A percentile compares a stretch with the other conserved stretches of the same genome.
These are phyloP conservation scores for Cottoperca gobio DNA, from an alignment of 2,797 vertebrate species.

Conservation along the genomic window DNA sequence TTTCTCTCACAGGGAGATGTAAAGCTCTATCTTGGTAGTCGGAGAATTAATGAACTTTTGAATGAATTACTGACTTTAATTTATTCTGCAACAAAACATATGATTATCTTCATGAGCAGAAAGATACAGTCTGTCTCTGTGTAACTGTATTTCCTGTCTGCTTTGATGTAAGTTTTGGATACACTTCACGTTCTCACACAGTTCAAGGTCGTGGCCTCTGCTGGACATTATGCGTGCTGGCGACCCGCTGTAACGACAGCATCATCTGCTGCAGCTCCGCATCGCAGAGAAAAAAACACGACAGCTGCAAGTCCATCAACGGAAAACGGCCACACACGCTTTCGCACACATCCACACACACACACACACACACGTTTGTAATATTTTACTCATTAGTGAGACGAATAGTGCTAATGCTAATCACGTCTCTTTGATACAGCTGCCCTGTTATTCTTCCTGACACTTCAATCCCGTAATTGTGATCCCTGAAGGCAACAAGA, in stretches of 20 bases:
- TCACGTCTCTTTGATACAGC: constrained; percentile 73
- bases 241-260: constrained; percentile 65
- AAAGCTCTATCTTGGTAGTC: neutral
- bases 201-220: constrained; percentile 63
- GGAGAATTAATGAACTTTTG: constrained; percentile 26
- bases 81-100: constrained; percentile 27
- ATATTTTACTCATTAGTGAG: constrained; percentile 75
- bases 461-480: constrained; percentile 68
- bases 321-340: constrained; percentile 60
- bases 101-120: neutral
- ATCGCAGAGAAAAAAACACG: constrained; percentile 77
- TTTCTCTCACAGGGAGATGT: constrained; percentile 23
- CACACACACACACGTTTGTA: constrained; percentile 21
- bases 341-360: constrained; percentile 13
- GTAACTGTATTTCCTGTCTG: neutral
- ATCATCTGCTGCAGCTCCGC: constrained; percentile 69
- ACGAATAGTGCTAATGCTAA: constrained; percentile 50
- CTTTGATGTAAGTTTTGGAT: constrained; percentile 5
- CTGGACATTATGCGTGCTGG: constrained; percentile 34
- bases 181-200: neutral
- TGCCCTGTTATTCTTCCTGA: constrained; percentile 65
- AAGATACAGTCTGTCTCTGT: neutral
- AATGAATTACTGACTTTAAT: constrained; percentile 34
- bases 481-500: constrained; percentile 66
- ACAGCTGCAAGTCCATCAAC: constrained; percentile 70